Conservation (phyloP, 2,797 vertebrate species). For the Coluber constrictor region DNA sequence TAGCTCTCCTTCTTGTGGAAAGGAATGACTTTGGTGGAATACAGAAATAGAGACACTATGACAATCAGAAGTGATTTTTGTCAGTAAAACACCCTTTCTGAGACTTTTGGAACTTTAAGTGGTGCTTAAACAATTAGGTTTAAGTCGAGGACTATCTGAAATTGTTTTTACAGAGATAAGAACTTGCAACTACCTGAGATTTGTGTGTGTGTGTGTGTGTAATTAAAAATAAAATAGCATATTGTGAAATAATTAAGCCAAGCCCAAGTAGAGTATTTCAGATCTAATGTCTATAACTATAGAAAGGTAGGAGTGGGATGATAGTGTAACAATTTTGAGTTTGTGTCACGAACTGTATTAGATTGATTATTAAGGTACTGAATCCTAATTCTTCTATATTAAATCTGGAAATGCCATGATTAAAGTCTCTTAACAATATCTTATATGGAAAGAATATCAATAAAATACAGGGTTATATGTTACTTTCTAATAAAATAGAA, state of each 20-base stretch:
- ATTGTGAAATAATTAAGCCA: background rate
- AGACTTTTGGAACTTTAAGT: background rate
- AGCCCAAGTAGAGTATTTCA: background rate
- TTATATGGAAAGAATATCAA: background rate
- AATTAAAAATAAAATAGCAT: background rate
- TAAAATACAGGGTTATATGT: background rate
- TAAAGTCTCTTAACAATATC: background rate
- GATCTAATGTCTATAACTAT: background rate
- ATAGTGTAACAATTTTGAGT: background rate
- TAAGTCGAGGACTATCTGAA: background rate
- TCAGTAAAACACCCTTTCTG: background rate
- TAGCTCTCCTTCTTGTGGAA: background rate
- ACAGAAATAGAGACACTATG: background rate
- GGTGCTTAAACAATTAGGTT: background rate
- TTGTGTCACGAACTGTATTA: background rate
- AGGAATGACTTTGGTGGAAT: background rate
- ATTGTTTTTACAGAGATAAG: background rate
- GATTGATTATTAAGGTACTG: background rate
- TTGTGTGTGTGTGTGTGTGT: background rate
- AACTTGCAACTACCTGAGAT: no score
- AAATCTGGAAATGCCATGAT: background rate
- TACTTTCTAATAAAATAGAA: background rate
- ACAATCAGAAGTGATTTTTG: background rate
- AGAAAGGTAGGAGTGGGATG: background rate
- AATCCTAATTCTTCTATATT: background rate